A percentile compares a stretch with the other conserved stretches of the same genome.
These are phyloP conservation scores for Ptilonorhynchus violaceus DNA, from an alignment of 2,113 vertebrate species.

Conservation along the genomic window DNA sequence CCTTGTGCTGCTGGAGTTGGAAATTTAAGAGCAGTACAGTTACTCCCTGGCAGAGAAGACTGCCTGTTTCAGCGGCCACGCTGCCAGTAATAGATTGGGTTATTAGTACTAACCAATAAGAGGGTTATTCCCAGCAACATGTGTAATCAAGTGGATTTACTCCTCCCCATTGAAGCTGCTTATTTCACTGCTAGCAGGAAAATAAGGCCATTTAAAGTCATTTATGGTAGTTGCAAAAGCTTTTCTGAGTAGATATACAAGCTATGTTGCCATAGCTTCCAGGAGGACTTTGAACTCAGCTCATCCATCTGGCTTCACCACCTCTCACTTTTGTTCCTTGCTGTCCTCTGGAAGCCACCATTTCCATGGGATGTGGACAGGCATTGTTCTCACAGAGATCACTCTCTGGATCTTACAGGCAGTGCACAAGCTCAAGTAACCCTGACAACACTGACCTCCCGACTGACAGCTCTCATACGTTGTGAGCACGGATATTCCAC, in stretches of 20 bases:
- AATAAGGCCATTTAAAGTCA: slow-evolving; percentile 44
- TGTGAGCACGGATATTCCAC: background rate
- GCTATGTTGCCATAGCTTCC: background rate
- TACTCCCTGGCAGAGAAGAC: background rate
- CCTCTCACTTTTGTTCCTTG: background rate
- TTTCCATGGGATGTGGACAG: background rate
- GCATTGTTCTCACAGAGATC: background rate
- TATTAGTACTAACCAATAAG: slow-evolving; percentile 23
- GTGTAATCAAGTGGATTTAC: slow-evolving; percentile 51
- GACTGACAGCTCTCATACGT: background rate
- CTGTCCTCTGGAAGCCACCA: background rate
- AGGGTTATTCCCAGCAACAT: slow-evolving; percentile 2
- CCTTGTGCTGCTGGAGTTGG: background rate
- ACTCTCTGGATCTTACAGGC: background rate
- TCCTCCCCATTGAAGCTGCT: slow-evolving; percentile 28
- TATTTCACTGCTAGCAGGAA: slow-evolving; percentile 14
- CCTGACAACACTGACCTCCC: background rate
- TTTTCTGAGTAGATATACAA: background rate
- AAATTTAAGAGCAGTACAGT: background rate
- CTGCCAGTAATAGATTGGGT: background rate
- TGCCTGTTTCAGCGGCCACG: background rate
- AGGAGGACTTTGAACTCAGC: background rate
- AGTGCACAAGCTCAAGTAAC: background rate
- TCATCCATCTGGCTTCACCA: background rate
- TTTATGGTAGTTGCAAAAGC: slow-evolving; percentile 7